Percentiles rank a stretch among this genome's conserved stretches.
Evolutionary conservation across 1,140 invertebrate genomes (phyloP).

Genomic region (Panulirus ornatus): DNA sequence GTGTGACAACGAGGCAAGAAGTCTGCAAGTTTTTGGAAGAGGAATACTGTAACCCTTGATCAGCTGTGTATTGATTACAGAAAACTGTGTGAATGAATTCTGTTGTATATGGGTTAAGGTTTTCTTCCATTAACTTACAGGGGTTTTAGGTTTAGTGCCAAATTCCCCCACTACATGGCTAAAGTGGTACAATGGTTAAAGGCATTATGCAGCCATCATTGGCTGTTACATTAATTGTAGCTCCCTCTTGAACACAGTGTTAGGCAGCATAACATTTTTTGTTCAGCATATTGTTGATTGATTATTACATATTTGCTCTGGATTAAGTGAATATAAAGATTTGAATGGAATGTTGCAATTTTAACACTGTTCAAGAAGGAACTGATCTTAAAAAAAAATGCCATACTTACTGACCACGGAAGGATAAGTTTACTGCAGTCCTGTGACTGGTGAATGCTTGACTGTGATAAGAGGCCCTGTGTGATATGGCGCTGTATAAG

Average conservation of each 20-base stretch:
- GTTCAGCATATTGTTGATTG: constrained; percentile 27
- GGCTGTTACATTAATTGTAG: constrained; percentile 27
- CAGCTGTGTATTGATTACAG: background rate
- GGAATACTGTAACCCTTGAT: constrained; percentile 26
- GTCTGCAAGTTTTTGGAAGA: constrained; percentile 66
- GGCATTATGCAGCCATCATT: constrained; percentile 29
- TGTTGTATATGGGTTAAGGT: constrained; percentile 51
- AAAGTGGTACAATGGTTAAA: constrained; percentile 47
- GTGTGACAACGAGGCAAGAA: constrained; percentile 61
- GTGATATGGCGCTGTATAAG: constrained; percentile 64
- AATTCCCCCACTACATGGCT: constrained; percentile 52
- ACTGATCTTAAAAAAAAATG: constrained; percentile 44
- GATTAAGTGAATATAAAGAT: constrained; percentile 9
- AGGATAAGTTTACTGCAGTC: constrained; percentile 56
- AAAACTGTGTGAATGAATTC: constrained; percentile 53
- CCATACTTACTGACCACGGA: constrained; percentile 44
- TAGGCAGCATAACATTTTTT: constrained; percentile 27
- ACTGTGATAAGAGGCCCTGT: constrained; percentile 70
- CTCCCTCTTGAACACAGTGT: constrained; percentile 59
- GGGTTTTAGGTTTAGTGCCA: constrained; percentile 58
- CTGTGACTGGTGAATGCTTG: constrained; percentile 67
- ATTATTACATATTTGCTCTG: constrained; percentile 15
- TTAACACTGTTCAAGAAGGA: constrained; percentile 48
- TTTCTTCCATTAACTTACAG: constrained; percentile 65
- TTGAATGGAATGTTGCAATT: constrained; percentile 14